These are phyloP conservation scores for Scylla paramamosain DNA, from an alignment of 1,140 invertebrate genomes.

Conservation along the genomic window DNA sequence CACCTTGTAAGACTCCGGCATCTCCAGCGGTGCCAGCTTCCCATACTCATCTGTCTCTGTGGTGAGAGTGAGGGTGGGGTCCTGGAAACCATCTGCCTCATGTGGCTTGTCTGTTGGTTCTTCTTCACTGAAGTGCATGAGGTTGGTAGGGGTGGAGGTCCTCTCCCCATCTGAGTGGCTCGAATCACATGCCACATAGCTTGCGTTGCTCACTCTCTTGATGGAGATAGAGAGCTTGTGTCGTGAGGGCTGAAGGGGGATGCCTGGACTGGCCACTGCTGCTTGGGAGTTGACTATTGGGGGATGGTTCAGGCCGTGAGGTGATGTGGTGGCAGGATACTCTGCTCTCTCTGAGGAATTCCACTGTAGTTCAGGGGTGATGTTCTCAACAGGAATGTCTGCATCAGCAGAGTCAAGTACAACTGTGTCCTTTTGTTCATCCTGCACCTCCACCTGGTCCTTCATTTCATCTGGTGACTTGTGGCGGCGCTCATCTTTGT, in stretches of 20 bases:
- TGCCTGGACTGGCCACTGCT: constrained; percentile 39
- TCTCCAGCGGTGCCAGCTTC: constrained; percentile 43
- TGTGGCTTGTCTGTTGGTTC: constrained; percentile 35
- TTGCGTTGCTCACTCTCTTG: constrained; percentile 76
- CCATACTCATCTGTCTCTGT: constrained; percentile 51
- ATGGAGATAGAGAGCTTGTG: constrained; percentile 77
- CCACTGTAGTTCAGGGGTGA: constrained; percentile 63
- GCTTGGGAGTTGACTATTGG: constrained; percentile 45
- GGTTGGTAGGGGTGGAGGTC: constrained; percentile 58
- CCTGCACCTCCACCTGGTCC: constrained; percentile 34
- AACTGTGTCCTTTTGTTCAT: constrained; percentile 55
- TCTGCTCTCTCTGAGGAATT: constrained; percentile 69
- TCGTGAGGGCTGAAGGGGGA: constrained; percentile 59
- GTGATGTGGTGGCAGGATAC: neutral
- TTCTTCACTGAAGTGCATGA: constrained; percentile 47
- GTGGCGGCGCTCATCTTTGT: constrained; percentile 76
- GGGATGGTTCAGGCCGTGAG: neutral
- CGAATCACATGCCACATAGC: constrained; percentile 75
- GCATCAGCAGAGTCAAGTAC: constrained; percentile 59
- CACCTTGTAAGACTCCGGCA: constrained; percentile 42
- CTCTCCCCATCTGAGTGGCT: constrained; percentile 68
- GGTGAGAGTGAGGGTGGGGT: neutral
- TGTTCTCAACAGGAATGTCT: constrained; percentile 69
- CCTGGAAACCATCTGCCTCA: neutral
- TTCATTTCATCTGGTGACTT: constrained; percentile 67